Evolutionary conservation across 2,797 vertebrate species (phyloP).

Genomic region (Avahi laniger): DNA sequence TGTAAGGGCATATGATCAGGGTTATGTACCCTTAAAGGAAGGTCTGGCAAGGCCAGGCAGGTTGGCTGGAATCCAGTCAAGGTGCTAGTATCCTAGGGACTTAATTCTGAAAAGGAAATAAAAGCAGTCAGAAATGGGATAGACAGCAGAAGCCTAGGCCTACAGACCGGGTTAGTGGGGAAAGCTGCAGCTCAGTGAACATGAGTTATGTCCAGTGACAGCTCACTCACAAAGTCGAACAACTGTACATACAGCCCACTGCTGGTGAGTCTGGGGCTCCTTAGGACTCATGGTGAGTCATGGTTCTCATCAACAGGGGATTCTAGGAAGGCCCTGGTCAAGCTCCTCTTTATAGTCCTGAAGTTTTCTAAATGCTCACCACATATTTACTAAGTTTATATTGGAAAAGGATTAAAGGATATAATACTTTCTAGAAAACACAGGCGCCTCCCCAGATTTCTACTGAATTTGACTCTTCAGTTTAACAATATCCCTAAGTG

Average conservation of each 20-base stretch:
- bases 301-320: neutral
- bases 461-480: neutral
- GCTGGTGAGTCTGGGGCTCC: neutral
- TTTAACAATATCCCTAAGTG: neutral
- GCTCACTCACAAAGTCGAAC: neutral
- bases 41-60: neutral
- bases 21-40: neutral
- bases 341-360: neutral
- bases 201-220: neutral
- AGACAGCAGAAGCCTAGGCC: neutral
- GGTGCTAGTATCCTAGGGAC: neutral
- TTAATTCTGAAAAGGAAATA: conserved; percentile 1
- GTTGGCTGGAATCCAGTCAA: neutral
- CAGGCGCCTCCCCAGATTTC: neutral
- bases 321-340: neutral
- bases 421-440: neutral
- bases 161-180: neutral
- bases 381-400: neutral
- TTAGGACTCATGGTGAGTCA: neutral
- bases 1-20: neutral
- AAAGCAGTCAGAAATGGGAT: neutral
- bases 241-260: neutral
- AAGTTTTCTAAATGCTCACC: neutral
- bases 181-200: neutral
- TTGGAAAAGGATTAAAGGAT: neutral